Conservation (phyloP, 1,140 invertebrate species). For the Macrostomum lignano region DNA sequence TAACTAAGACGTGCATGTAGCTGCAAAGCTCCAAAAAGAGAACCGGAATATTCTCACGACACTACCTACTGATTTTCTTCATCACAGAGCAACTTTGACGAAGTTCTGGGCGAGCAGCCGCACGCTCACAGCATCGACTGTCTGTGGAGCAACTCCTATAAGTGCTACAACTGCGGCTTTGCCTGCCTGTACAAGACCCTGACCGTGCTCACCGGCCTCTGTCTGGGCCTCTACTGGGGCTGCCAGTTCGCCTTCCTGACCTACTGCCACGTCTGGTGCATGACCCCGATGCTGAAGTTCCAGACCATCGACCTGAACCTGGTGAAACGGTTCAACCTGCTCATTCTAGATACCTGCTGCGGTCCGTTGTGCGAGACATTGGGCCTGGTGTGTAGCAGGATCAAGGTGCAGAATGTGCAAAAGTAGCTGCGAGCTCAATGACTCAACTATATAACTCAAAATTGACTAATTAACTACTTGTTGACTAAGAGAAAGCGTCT, state of each 20-base stretch:
- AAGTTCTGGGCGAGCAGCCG: constrained; percentile 46
- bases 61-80: constrained; percentile 1
- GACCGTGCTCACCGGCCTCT: constrained; percentile 37
- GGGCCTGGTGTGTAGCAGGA: constrained; percentile 7
- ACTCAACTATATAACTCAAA: no score
- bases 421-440: constrained; percentile 1
- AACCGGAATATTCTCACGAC: no score
- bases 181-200: constrained; percentile 41
- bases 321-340: no score
- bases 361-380: constrained; percentile 7
- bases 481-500: no score
- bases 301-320: no score
- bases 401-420: constrained; percentile 6
- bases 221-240: constrained; percentile 37
- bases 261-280: constrained; percentile 28
- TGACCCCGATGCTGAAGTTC: constrained; percentile 13
- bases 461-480: no score
- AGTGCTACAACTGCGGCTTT: constrained; percentile 39
- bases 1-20: no score
- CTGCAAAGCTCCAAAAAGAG: no score
- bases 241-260: constrained; percentile 40
- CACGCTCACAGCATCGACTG: constrained; percentile 41
- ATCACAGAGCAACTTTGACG: constrained; percentile 38
- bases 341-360: no score
- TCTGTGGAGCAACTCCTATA: constrained; percentile 40